phyloP scores from a whole-genome alignment of 1,140 invertebrate genomes.

The Temnothorax longispinosus region DNA sequence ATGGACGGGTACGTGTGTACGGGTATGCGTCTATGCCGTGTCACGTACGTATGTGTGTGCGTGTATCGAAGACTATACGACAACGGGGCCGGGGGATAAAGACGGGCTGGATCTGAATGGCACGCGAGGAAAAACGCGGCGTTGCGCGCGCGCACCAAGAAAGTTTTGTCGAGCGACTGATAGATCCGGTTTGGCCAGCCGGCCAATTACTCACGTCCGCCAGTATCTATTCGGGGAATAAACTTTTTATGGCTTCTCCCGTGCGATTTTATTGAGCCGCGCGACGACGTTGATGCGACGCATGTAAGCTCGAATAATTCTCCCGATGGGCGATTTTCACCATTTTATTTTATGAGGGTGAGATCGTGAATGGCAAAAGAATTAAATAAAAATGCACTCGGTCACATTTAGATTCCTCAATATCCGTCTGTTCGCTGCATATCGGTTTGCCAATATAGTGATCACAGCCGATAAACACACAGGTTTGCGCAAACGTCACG shows the following conservation, averaged over 20 bases:
- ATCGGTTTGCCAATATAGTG: not conserved
- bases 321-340: not conserved
- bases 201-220: constrained; percentile 65
- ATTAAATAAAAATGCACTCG: not conserved
- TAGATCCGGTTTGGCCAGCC: constrained; percentile 52
- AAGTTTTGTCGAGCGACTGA: constrained; percentile 33
- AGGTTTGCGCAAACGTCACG: not conserved
- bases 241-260: not conserved
- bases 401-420: not conserved
- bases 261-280: constrained; percentile 9
- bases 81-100: not conserved
- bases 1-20: not conserved
- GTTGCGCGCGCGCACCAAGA: not conserved
- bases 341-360: not conserved
- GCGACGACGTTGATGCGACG: not conserved
- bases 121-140: constrained; percentile 18
- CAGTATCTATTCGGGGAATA: constrained; percentile 11
- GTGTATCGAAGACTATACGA: not conserved
- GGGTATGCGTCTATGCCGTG: no score
- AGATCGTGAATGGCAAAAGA: not conserved
- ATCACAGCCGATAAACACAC: not conserved
- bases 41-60: not conserved
- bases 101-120: constrained; percentile 36
- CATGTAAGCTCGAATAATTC: not conserved
- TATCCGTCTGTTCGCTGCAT: no score